These are phyloP conservation scores for Drosophila repletoides DNA, from an alignment of 1,140 invertebrate species.

Conservation along the genomic window DNA sequence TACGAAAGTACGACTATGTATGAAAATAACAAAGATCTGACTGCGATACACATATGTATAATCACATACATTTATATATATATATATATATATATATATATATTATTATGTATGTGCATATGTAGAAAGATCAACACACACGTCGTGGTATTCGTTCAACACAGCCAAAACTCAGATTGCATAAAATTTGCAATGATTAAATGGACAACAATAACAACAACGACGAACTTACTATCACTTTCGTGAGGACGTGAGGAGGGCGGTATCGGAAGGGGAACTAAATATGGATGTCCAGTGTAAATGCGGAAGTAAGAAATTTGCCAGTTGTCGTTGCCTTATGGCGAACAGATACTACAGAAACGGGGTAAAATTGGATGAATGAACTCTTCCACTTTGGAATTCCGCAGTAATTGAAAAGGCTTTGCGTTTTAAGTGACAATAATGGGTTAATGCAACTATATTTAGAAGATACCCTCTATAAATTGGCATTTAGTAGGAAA, in stretches of 20 bases:
- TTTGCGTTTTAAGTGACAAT: constrained; percentile 54
- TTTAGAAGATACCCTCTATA: constrained; percentile 44
- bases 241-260: constrained; percentile 19
- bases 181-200: constrained; percentile 80
- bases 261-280: constrained; percentile 6
- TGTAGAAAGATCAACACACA: constrained; percentile 59
- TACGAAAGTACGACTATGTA: constrained; percentile 12
- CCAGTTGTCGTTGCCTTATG: not conserved
- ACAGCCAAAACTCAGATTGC: constrained; percentile 61
- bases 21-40: constrained; percentile 31
- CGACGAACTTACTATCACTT: constrained; percentile 52
- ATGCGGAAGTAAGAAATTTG: constrained; percentile 58
- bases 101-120: not conserved
- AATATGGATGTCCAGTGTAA: constrained; percentile 32
- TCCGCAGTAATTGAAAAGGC: constrained; percentile 9
- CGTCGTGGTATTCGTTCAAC: not conserved
- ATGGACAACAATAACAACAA: constrained; percentile 47
- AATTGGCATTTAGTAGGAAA: constrained; percentile 3
- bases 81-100: not conserved
- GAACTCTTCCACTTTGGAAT: constrained; percentile 45
- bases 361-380: constrained; percentile 53
- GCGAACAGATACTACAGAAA: not conserved
- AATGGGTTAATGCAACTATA: constrained; percentile 67
- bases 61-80: constrained; percentile 24
- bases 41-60: constrained; percentile 58